Evolutionary conservation across 2,113 vertebrate genomes (phyloP), one percentile per base, ranked within the genome.

Genomic region (Puntigrus tetrazona): DNA sequence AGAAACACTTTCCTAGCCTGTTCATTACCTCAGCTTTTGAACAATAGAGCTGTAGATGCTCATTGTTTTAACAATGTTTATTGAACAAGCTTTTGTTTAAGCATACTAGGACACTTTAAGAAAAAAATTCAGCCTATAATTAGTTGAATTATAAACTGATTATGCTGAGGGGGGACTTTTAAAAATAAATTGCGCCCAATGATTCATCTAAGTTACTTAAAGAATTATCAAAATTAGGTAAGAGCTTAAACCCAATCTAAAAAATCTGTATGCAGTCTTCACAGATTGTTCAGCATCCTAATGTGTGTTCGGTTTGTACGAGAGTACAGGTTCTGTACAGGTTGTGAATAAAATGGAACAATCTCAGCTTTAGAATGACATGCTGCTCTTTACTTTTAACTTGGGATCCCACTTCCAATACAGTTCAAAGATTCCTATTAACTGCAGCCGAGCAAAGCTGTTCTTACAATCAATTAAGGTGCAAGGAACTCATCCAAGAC

Each of bases 401-500:
- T 82, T 52, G 38, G 31, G 31, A 27, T 31, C 22, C 50, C n/a
- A 52, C 55, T 81, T 41, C 9, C 74, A 57, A 9, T 16, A 81
- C 55, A 25, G 25, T 52, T 63, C 70, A 65, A 55, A 29, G 77
- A 84, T 84, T 85, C 85, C 83, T 18, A 81, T 88, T 83, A 86
- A 73, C 52, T 77, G 43, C 22, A 38, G 57, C 69, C 16, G 22
- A 81, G 63, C 10, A 16, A 77, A 74, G 63, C 18, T 38, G 74
- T 41, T 78, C 43, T 50, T n/a, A 79, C 76, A 85, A 84, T 85
- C 83, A 85, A 84, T 89, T 83, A 85, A 20, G 29, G 41, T 9
- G 77, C 41, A 57, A 52, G 73, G 77, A 63, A 29, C 59, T 50
- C 55, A 73, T 65, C 43, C 36, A 65, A 61, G 22, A 57, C 34